Conservation (phyloP, 2,888 invertebrate genomes). For the Sericinus montela region DNA sequence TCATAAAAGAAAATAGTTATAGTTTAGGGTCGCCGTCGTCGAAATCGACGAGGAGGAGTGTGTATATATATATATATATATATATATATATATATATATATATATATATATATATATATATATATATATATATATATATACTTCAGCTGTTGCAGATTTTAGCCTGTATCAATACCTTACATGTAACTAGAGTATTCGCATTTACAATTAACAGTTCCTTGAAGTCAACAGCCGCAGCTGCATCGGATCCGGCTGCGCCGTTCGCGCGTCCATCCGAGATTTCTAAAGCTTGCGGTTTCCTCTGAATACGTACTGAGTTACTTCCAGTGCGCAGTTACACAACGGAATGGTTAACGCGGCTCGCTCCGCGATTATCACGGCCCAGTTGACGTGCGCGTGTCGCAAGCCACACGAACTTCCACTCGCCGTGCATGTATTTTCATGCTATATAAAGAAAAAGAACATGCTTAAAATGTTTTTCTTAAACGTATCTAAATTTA, state of each 20-base stretch:
- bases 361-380: slow-evolving; percentile 59
- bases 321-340: slow-evolving; percentile 29
- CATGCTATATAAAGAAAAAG: not conserved
- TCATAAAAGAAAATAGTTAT: no score
- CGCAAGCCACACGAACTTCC: slow-evolving; percentile 47
- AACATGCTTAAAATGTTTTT: not conserved
- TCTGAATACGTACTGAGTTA: slow-evolving; percentile 20
- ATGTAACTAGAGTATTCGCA: not conserved
- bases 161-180: no score
- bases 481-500: not conserved
- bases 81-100: no score
- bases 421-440: not conserved
- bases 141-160: no score
- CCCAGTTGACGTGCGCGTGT: slow-evolving; percentile 55
- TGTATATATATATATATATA: not conserved
- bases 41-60: no score
- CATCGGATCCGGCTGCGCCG: not conserved
- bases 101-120: no score
- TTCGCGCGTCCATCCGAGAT: slow-evolving; percentile 8
- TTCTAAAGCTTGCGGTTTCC: slow-evolving; percentile 26
- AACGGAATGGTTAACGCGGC: slow-evolving; percentile 36
- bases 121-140: no score
- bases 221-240: not conserved
- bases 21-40: no score
- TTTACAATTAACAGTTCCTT: not conserved